Base-by-base conservation (phyloP, 2,797 vertebrate species). In the Artibeus jamaicensis region DNA sequence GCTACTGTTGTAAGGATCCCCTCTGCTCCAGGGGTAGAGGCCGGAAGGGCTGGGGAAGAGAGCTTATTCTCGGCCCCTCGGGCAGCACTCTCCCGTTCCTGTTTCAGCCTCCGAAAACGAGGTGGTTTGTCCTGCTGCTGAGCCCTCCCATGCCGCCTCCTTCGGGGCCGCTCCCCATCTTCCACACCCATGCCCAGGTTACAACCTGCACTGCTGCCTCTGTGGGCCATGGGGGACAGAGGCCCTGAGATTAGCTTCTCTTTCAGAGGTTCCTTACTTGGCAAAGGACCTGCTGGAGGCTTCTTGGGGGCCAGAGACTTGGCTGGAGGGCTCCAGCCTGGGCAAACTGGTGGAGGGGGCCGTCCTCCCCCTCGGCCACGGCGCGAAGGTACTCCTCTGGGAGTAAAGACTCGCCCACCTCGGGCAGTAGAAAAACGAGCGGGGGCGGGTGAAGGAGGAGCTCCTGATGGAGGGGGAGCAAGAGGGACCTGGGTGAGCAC, bases 71-170 rank as follows among this genome's bases (percentile, higher is more conserved):
- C 97, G 0, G 94, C 29, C 39, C 97, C 71, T 71, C 99, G 98
- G 0, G 99, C 99, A 0, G 99, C 99, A 2, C 99, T 99, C 97
- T 99, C 99, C 4, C 99, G 98, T 93, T 99, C 99, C 97, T 99
- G 99, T 67, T 99, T 99, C 96, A 99, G 98, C 68, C 99, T 98
- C 24, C 99, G 99, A 97, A 99, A 99, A 1, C 99, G 99, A 6
- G 99, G 99, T 0, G 99, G 99, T 93, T 99, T 99, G 98, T 99
- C 99, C 97, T 99, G 99, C 97, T 99, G 99, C 98, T 99, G 99
- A 68, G 99, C 99, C 29, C 99, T 99, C 4, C 99, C 99, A 0
- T 99, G 99, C 0, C 99, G 98, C 14, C 99, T 99, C 1, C 99
- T 98, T 15, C 99, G 98, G 34, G 99, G 99, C 1, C 99, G 98